These are phyloP conservation scores for Cepaea nemoralis DNA, from an alignment of 1,140 invertebrate genomes.

Conservation along the genomic window DNA sequence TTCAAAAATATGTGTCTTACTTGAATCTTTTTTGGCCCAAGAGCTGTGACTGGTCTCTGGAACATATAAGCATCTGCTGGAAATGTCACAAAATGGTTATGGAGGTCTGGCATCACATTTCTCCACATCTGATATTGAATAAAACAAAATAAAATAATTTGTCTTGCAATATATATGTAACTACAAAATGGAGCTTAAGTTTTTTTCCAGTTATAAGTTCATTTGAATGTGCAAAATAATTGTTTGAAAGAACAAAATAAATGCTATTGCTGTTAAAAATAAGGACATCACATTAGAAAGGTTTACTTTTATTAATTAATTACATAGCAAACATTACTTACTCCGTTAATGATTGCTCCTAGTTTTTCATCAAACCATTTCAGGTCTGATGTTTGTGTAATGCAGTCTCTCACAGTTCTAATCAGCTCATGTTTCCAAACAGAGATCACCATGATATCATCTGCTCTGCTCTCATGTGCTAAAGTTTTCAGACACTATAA, in stretches of 20 bases:
- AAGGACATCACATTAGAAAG: too few species aligned
- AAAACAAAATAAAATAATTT: conserved; percentile 17
- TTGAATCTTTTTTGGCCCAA: conserved; percentile 66
- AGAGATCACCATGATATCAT: conserved; percentile 68
- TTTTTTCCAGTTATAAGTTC: too few species aligned
- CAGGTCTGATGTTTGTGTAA: conserved; percentile 64
- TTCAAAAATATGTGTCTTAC: conserved; percentile 49
- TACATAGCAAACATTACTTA: conserved; percentile 33
- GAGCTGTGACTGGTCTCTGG: conserved; percentile 64
- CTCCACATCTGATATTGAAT: conserved; percentile 60
- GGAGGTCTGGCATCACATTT: conserved; percentile 54
- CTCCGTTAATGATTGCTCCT: conserved; percentile 56
- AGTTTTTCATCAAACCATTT: conserved; percentile 69
- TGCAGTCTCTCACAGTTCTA: conserved; percentile 66
- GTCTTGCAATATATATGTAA: too few species aligned
- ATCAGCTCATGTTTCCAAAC: conserved; percentile 70
- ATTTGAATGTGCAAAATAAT: too few species aligned
- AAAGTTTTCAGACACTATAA: conserved; percentile 64
- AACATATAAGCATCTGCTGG: conserved; percentile 66
- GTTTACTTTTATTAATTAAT: too few species aligned
- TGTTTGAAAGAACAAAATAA: too few species aligned
- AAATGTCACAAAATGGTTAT: conserved; percentile 69
- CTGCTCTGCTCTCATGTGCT: conserved; percentile 67
- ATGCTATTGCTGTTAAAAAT: too few species aligned
- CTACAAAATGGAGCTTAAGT: too few species aligned